These are phyloP conservation scores for Heliconius melpomene DNA, from an alignment of 1,140 invertebrate genomes.

Conservation along the genomic window DNA sequence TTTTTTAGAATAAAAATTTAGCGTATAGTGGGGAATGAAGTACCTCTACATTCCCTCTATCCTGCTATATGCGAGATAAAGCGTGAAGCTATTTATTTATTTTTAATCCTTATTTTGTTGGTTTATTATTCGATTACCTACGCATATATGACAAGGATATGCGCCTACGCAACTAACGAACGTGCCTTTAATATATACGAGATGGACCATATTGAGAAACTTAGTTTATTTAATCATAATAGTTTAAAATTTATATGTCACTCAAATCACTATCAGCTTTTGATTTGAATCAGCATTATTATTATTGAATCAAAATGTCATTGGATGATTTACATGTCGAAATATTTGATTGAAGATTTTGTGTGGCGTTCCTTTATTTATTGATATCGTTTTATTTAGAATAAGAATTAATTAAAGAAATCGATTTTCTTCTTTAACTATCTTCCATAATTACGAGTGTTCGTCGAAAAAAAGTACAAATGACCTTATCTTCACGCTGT, in stretches of 20 bases:
- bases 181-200: constrained; percentile 16
- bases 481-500: no score
- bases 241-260: constrained; percentile 7
- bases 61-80: no score
- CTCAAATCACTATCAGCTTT: constrained; percentile 17
- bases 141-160: constrained; percentile 33
- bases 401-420: background rate
- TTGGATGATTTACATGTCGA: background rate
- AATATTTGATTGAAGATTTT: background rate
- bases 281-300: background rate
- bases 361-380: background rate
- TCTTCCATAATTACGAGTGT: no score
- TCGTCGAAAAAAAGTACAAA: no score
- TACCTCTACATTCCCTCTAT: no score
- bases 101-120: background rate
- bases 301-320: constrained; percentile 4
- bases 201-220: constrained; percentile 25
- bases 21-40: no score
- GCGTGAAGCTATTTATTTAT: no score
- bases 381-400: background rate
- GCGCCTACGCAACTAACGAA: constrained; percentile 25
- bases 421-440: no score
- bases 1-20: no score
- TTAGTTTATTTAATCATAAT: constrained; percentile 14
- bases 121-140: constrained; percentile 23